Evolutionary conservation across 2,888 invertebrate genomes (phyloP).

Genomic region (Schizaphis graminum): DNA sequence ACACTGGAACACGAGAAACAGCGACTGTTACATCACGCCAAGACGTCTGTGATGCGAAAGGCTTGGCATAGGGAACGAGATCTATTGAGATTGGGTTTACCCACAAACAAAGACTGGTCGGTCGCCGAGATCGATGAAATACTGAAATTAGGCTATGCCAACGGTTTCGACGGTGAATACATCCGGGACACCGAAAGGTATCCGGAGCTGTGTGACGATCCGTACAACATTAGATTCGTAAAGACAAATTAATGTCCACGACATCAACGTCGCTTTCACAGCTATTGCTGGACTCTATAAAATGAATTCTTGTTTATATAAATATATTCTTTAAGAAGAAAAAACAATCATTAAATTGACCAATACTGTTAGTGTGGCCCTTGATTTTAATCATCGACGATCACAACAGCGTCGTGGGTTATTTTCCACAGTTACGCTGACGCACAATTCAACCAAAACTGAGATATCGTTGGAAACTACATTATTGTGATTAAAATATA

Average conservation of each 20-base stretch:
- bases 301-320: neutral
- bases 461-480: neutral
- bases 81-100: constrained; percentile 76
- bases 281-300: neutral
- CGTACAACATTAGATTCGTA: constrained; percentile 91
- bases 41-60: constrained; percentile 86
- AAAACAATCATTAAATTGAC: constrained; percentile 17
- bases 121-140: constrained; percentile 91
- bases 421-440: neutral
- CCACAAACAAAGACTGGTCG: constrained; percentile 80
- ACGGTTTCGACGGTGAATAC: constrained; percentile 91
- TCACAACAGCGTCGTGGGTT: neutral
- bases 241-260: constrained; percentile 72
- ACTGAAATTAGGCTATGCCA: constrained; percentile 84
- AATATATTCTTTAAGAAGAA: neutral
- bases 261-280: neutral
- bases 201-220: constrained; percentile 95
- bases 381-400: neutral
- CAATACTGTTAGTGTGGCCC: neutral
- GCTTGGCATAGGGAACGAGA: constrained; percentile 95
- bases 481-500: neutral
- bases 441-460: neutral
- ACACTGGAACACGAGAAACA: constrained; percentile 91
- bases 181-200: constrained; percentile 90
- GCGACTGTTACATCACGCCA: constrained; percentile 90